Evolutionary conservation across 2,113 vertebrate genomes (phyloP).

Genomic region (Aphelocoma coerulescens): DNA sequence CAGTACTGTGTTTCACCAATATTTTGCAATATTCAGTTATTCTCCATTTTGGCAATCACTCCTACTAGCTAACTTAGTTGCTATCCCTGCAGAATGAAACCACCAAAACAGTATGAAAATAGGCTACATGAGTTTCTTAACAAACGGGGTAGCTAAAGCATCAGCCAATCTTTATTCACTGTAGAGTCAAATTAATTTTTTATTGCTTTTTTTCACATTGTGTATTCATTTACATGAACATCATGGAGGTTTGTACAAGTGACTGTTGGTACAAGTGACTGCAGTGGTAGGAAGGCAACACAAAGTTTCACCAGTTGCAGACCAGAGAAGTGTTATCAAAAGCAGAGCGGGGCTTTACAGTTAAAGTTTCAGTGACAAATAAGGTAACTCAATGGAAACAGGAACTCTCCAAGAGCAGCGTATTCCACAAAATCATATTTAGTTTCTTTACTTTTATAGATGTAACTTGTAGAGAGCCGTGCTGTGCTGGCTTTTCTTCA

Average conservation of each 20-base stretch:
- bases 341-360: not conserved
- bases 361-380: not conserved
- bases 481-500: conserved; percentile 14
- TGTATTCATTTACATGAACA: not conserved
- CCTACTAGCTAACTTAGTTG: not conserved
- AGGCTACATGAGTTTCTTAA: not conserved
- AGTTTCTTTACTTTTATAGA: not conserved
- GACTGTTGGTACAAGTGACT: not conserved
- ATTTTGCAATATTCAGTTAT: not conserved
- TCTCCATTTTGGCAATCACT: not conserved
- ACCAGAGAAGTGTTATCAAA: not conserved
- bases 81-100: not conserved
- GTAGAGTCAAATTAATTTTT: not conserved
- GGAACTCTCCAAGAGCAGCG: not conserved
- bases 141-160: not conserved
- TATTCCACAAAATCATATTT: not conserved
- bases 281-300: not conserved
- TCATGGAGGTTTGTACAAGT: not conserved
- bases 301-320: not conserved
- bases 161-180: not conserved
- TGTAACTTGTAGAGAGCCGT: not conserved
- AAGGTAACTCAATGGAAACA: not conserved
- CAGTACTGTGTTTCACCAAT: not conserved
- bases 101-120: not conserved
- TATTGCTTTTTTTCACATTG: fast-evolving